Evolutionary conservation across 1,140 invertebrate genomes (phyloP).

Genomic region (Globodera rostochiensis): DNA sequence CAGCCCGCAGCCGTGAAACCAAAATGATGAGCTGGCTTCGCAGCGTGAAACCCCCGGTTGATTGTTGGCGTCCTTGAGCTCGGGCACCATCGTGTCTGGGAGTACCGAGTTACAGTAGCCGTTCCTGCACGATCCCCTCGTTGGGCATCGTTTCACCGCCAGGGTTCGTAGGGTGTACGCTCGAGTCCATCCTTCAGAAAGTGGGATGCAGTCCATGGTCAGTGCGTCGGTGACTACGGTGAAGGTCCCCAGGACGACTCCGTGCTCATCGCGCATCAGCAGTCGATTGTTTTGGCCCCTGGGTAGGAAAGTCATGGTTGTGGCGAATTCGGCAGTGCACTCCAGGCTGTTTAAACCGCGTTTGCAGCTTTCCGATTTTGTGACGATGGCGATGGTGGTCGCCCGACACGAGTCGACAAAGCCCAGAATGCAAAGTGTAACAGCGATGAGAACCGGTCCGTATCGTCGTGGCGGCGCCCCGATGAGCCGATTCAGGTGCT

Average conservation of each 20-base stretch:
- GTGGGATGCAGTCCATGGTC: neutral
- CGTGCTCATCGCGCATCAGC: neutral
- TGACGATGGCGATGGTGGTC: neutral
- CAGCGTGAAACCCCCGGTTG: neutral
- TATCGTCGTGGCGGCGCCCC: neutral
- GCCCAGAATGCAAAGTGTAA: no score
- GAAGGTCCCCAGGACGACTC: neutral
- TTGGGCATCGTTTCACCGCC: neutral
- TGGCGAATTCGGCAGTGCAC: neutral
- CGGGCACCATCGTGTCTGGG: neutral
- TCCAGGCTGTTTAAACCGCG: neutral
- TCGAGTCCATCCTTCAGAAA: neutral
- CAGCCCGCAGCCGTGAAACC: slow-evolving; percentile 12
- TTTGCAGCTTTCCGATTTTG: slow-evolving; percentile 12
- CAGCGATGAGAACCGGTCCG: neutral
- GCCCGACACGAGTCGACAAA: no score
- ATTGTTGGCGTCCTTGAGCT: slow-evolving; percentile 9
- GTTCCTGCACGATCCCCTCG: neutral
- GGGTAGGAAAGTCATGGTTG: neutral
- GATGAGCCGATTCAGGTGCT: neutral
- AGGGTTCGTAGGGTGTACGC: neutral
- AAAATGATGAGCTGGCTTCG: slow-evolving; percentile 13
- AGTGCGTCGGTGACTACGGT: neutral
- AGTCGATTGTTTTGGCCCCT: neutral
- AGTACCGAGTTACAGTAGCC: neutral